Conservation (phyloP, 2,888 invertebrate species). For the Pterostichus madidus region DNA sequence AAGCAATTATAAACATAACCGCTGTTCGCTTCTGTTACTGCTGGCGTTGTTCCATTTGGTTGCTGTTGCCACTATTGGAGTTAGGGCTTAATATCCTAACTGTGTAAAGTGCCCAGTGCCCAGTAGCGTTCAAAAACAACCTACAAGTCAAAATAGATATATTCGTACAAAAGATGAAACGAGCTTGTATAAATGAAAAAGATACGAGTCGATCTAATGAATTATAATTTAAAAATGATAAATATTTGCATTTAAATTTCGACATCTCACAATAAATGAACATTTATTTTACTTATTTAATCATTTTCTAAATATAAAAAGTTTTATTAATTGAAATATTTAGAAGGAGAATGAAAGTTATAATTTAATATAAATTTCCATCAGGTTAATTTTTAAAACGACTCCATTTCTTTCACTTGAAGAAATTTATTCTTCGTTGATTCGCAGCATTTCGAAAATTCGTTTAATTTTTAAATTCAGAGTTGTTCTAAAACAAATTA, state of each 20-base stretch:
- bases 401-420: conserved; percentile 23
- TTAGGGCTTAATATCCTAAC: conserved; percentile 12
- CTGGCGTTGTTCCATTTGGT: conserved; percentile 13
- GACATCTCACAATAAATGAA: too few species aligned
- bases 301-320: too few species aligned
- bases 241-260: too few species aligned
- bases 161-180: too few species aligned
- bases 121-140: conserved; percentile 13
- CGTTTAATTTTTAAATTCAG: conserved; percentile 41
- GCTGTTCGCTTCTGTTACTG: background rate
- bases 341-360: background rate
- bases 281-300: too few species aligned
- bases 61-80: conserved; percentile 20
- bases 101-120: background rate
- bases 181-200: too few species aligned
- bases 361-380: conserved; percentile 16
- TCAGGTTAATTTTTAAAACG: conserved; percentile 23
- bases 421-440: conserved; percentile 29
- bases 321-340: too few species aligned
- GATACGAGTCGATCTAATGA: too few species aligned
- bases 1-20: conserved; percentile 66
- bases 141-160: too few species aligned
- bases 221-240: too few species aligned
- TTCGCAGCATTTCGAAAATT: conserved; percentile 26
- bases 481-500: conserved; percentile 53